Evolutionary conservation across 1,140 invertebrate genomes (phyloP), one percentile per base, ranked within the genome.

Genomic region (Hylaeus anthracinus): DNA sequence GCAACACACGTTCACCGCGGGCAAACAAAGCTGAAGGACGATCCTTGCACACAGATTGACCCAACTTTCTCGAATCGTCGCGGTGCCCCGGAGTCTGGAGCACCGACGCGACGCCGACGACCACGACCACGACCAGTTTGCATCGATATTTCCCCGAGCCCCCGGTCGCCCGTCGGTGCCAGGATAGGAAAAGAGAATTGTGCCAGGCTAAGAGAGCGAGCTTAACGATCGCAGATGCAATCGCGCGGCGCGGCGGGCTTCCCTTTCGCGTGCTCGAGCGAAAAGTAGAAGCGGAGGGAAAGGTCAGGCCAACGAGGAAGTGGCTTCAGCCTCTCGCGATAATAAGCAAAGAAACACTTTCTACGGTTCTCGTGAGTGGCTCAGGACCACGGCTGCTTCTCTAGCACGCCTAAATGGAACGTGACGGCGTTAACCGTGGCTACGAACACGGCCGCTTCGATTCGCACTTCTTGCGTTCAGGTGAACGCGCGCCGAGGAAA

Each of bases 301-400:
- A 92, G 90, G 88, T 92, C 90, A 91, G 86, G n/a, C 83, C 81
- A 79, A 91, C 81, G 70, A 89, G 88, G 90, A 92, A 92, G 89
- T 90, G 71, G 67, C 72, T 15, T 26, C 26, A 45, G 63, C 48
- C 51, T 63, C 74, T 64, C 81, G 81, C 85, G 88, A 88, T 88
- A 91, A 90, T 89, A 90, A 90, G 83, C 88, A 75, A 84, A 85
- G 84, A 61, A 89, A 89, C 88, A 87, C 91, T 92, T 91, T 89
- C 89, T 91, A 92, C 84, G 72, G 78, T 67, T 48, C 76, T 48
- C 56, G 51, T 66, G 60, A 60, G 72, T 45, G 5, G 64, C 76
- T 72, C 58, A 76, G 26, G 26, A 72, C 74, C 55, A 51, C 55
- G 63, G 10, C 15, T 10, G 61, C 71, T 58, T 76, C 82, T 71